Evolutionary conservation across 2,888 invertebrate genomes (phyloP), one percentile per base, ranked within the genome.

Genomic region (Drosophila vallismaia): DNA sequence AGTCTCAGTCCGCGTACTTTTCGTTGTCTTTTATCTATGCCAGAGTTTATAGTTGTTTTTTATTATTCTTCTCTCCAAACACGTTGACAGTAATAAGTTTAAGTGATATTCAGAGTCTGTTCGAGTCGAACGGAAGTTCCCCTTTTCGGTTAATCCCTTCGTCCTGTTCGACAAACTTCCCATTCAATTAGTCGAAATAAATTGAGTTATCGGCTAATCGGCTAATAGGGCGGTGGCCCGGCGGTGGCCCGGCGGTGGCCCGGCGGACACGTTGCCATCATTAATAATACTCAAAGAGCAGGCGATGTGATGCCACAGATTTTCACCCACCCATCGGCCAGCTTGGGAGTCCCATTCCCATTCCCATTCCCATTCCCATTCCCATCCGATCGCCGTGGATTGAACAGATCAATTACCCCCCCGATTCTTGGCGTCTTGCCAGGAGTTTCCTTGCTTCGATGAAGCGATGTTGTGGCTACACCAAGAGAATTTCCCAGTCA

Each of bases 181-280:
- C 45, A 24, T 38, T 64, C 86, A 84, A 86, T 87, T 84, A 86
- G 83, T 76, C 62, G 67, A 74, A 87, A 87, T 76, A 74, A 86
- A 84, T 87, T 88, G 86, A 84, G 88, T 73, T 88, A 84, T 84
- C 83, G 75, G 76, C 72, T 84, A 80, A 86, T 80, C 77, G 74
- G 76, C n/a, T n/a, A n/a, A n/a, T n/a, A n/a, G n/a, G n/a, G 68
- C 80, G 66, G 48, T 42, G 42, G 40, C 42, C 56, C 70, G 62
- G 57, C 64, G 79, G 66, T n/a, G n/a, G n/a, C n/a, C n/a, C n/a
- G n/a, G 68, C 80, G 66, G 48, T 42, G 42, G 40, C 42, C 56
- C 70, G 62, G 57, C 64, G 79, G 66, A 62, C 48, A 56, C 66
- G 64, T 48, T 67, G 81, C 60, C 83, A 82, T 88, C 84, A 88